Percentiles rank a stretch among this genome's conserved stretches.
These are phyloP conservation scores for Dascyllus trimaculatus DNA, from an alignment of 2,113 vertebrate genomes.

Conservation along the genomic window DNA sequence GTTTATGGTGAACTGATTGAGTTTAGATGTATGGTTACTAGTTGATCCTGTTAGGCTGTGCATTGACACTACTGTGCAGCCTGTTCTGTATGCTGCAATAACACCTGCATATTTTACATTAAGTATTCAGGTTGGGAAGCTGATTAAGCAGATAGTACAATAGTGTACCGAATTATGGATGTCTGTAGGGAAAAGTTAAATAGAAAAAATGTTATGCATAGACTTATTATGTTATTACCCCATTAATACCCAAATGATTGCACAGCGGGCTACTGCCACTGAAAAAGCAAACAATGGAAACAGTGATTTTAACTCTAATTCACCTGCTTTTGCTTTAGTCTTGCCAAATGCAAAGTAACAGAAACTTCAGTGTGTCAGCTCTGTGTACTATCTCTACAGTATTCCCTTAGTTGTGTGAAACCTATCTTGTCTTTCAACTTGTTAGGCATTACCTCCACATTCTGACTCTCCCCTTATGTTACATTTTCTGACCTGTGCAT, in stretches of 20 bases:
- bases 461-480: slow-evolving; percentile 25
- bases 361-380: background rate
- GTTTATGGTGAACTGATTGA: background rate
- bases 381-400: background rate
- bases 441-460: slow-evolving; percentile 10
- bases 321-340: background rate
- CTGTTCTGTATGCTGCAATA: background rate
- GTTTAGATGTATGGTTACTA: background rate
- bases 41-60: background rate
- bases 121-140: background rate
- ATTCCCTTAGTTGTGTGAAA: slow-evolving; percentile 7
- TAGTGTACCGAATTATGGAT: background rate
- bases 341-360: background rate
- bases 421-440: slow-evolving; percentile 17
- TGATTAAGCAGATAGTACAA: background rate
- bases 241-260: background rate
- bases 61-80: background rate
- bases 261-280: too few species aligned
- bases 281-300: too few species aligned
- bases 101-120: background rate
- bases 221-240: too few species aligned
- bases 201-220: too few species aligned
- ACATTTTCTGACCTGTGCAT: slow-evolving; percentile 28
- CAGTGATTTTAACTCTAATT: background rate
- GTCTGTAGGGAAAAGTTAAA: background rate